Evolutionary conservation across 2,888 invertebrate species (phyloP), one percentile per base, ranked within the genome.

Genomic region (Aleiodes testaceus): DNA sequence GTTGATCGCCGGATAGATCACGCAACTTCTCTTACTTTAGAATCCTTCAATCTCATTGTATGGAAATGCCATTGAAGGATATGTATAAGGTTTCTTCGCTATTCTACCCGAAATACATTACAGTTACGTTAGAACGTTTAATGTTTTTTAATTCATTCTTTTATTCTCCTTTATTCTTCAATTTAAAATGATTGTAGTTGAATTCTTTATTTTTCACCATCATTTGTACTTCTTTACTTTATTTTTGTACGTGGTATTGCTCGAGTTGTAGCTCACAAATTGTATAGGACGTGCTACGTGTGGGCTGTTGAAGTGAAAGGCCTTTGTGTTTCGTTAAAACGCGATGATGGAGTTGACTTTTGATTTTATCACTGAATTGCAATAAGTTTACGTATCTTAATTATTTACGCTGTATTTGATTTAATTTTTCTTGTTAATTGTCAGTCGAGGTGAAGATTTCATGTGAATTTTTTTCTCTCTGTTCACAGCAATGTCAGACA

Each of bases 401-500:
- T 55, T 30, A 9, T 55, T 55, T 52, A 22, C 18, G 22, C 22
- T 30, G 1, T 11, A 22, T 26, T 12, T 22, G 11, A 22, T 26
- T 12, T 22, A 55, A 55, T 12, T 12, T 26, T 53, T 20, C 9
- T 9, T 36, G 2, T 11, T 36, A 26, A 26, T 26, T 26, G 26
- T 2, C 5, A 26, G 3, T 36, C 9, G 36, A 11, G 36, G 36
- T 26, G 3, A 26, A 5, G 26, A 26, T 26, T 26, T 26, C 3
- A 26, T 36, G 36, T 6, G 9, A 6, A 6, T 36, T 36, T 49
- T 61, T 30, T 26, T 2, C 3, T n/a, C 9, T 18, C 18, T 61
- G 12, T 50, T 68, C 18, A 36, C 84, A 89, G 89, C 87, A 89
- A 85, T 88, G 88, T 76, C 88, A 88, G 79, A 79, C 79, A 67